phyloP scores from a whole-genome alignment of 2,888 invertebrate genomes.

The Luperina testacea region DNA sequence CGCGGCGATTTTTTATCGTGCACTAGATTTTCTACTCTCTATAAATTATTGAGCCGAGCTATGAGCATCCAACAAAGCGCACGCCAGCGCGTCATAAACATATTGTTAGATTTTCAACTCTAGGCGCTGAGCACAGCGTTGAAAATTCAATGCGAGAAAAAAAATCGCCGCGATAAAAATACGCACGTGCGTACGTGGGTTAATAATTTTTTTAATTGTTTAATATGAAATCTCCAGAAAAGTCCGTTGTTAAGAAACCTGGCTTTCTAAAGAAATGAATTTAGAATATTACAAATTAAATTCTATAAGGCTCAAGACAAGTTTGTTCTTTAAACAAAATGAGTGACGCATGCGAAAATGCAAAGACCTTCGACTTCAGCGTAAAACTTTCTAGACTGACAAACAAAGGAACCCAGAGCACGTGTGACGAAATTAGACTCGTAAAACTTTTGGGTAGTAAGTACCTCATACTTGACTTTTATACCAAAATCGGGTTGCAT shows the following conservation, averaged over 20 bases:
- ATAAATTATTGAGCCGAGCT: too few species aligned
- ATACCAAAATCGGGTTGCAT: slow-evolving; percentile 7
- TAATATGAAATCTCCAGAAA: background rate
- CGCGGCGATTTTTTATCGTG: too few species aligned
- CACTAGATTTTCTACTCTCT: too few species aligned
- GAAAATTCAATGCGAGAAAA: too few species aligned
- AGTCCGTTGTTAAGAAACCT: background rate
- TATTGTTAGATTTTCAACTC: background rate
- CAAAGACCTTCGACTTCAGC: background rate
- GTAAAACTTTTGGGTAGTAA: background rate
- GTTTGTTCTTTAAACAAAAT: slow-evolving; percentile 4
- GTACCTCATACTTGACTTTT: background rate
- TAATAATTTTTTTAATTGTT: background rate
- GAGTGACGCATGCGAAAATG: slow-evolving; percentile 1
- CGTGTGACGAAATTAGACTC: background rate
- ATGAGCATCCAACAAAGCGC: too few species aligned
- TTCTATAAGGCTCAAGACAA: background rate
- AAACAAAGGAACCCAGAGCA: slow-evolving; percentile 11
- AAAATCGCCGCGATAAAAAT: too few species aligned
- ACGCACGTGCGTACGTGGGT: too few species aligned
- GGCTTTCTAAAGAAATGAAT: background rate
- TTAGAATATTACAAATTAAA: background rate
- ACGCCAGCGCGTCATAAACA: too few species aligned
- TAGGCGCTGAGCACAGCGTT: background rate
- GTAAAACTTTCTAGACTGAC: slow-evolving; percentile 6